Evolutionary conservation across 2,888 invertebrate species (phyloP), one percentile per base, ranked within the genome.

Genomic region (Ditylenchus weischeri): DNA sequence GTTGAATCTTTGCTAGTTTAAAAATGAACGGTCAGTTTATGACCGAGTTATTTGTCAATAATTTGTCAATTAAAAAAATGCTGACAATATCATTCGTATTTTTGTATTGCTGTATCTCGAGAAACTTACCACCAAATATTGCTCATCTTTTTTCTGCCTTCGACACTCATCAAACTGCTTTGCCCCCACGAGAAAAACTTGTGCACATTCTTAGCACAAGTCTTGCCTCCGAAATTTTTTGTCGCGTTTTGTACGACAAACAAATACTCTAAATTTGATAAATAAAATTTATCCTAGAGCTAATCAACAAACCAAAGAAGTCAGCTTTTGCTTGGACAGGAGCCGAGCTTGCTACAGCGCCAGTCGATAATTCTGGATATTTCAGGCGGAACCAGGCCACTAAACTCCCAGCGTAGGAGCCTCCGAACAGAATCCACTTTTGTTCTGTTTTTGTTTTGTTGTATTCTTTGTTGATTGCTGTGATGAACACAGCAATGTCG

Each of bases 401-500:
- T 8, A 67, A 48, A 36, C 38, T 60, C 6, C 61, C 65, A 43
- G 43, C 21, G 35, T 69, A 69, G 4, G 68, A 1, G 4, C 66
- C 60, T 13, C 66, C 66, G 11, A 66, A 66, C n/a, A 65, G 21
- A 18, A 66, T 47, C 71, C 71, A 66, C 5, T 62, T 71, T 3
- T 68, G 66, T n/a, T 68, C 54, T 21, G 64, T 68, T 64, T 73
- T 75, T 15, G n/a, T 35, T 15, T n/a, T n/a, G 18, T 62, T 21
- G 21, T 19, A 8, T n/a, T 58, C 19, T 11, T 18, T 8, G 57
- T 59, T 47, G 11, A 70, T 47, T 18, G 43, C 35, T 18, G 2
- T 18, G 43, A 66, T 69, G 60, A 66, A 66, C n/a, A 69, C 57
- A 21, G 60, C 69, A 7, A 68, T 38, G 49, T 66, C 66, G 10